These are phyloP conservation scores for Atrina japonica DNA, from an alignment of 2,888 invertebrate species.

Conservation along the genomic window DNA sequence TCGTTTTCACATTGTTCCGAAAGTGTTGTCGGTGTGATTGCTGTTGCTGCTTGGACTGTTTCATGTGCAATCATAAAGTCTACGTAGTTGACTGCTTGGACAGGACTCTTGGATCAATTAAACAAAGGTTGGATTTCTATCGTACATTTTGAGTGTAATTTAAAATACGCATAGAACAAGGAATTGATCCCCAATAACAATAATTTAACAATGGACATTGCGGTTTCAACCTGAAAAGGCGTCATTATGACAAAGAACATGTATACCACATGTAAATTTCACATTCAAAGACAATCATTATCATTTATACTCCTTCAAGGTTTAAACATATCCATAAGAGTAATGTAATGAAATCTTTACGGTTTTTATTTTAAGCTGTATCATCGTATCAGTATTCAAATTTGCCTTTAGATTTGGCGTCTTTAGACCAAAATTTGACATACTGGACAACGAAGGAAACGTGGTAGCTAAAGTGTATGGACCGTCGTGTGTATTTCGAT, in stretches of 20 bases:
- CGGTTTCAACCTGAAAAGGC: too few species aligned
- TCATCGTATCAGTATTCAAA: too few species aligned
- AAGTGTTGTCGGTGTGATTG: slow-evolving; percentile 66
- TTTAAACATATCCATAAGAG: too few species aligned
- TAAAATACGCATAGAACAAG: too few species aligned
- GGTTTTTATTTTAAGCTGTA: too few species aligned
- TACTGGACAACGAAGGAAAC: slow-evolving; percentile 61
- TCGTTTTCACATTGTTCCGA: slow-evolving; percentile 61
- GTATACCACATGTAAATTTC: too few species aligned
- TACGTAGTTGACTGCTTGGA: slow-evolving; percentile 60
- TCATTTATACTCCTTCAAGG: too few species aligned
- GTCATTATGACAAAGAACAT: too few species aligned
- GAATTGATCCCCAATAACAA: not conserved
- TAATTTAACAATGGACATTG: too few species aligned
- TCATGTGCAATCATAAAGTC: slow-evolving; percentile 61
- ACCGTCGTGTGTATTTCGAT: slow-evolving; percentile 63
- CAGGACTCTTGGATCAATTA: slow-evolving; percentile 56
- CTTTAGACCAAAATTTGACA: slow-evolving; percentile 58
- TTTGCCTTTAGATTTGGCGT: slow-evolving; percentile 59
- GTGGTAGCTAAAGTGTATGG: slow-evolving; percentile 56
- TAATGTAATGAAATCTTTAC: too few species aligned
- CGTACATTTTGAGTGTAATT: not conserved
- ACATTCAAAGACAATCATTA: too few species aligned
- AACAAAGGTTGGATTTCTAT: slow-evolving; percentile 49
- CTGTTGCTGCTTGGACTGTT: slow-evolving; percentile 65